Evolutionary conservation across 2,113 vertebrate species (phyloP), one percentile per base, ranked within the genome.

Genomic region (Sapayoa aenigma): DNA sequence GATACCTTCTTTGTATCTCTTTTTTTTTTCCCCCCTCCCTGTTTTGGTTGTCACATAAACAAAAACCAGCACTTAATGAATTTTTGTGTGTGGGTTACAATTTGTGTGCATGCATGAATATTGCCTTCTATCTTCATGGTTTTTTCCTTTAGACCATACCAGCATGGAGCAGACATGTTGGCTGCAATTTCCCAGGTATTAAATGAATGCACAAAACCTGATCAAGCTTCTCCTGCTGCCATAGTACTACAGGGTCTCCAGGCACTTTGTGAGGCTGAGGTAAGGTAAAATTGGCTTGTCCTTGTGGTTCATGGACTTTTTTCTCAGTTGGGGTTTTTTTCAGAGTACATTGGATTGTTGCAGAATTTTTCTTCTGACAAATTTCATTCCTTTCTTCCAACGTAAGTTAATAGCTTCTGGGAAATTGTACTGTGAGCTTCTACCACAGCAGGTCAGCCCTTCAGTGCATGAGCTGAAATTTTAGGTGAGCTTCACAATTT

Each of bases 81-180:
- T 30, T 52, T 69, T 69, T 39, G 1, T 55, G 6, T 52, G 3
- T 53, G 39, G 16, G 52, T 41, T 56, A 44, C 11, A 56, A 28
- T 9, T 81, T 42, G 2, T 49, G 16, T 52, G 5, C 30, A 12
- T 35, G 10, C 14, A 2, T 56, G 19, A 69, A 42, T 67, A 55
- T 63, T 67, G 23, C 39, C 25, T 46, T 87, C 9, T 53, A 3
- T 52, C 18, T 74, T 88, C 11, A 2, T 46, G 5, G 5, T 69
- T 90, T 50, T 75, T 95, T 41, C 35, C 37, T 19, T 28, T 93
- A 99, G 99, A 89, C 99, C 99, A 2, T 99, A 99, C 95, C 99
- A 99, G 77, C 99, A 99, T 14, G 99, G 98, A 60, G 98, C 99
- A 30, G 99, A 99, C 94, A 99, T 99, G 99, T 71, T 99, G 90